Conservation (phyloP, 2,888 invertebrate genomes). For the Kuschelorhynchus macadamiae region DNA sequence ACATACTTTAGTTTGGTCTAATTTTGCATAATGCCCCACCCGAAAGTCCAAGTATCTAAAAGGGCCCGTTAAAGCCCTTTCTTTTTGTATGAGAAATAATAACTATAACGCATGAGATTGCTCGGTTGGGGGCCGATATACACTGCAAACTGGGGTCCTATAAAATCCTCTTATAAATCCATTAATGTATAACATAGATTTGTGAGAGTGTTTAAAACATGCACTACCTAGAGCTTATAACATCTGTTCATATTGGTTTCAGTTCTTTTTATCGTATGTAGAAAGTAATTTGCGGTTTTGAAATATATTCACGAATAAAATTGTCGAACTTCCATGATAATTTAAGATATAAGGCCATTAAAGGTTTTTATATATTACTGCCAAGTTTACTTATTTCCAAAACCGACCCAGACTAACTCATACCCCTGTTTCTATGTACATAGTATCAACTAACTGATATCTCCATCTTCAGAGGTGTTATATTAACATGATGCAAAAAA, state of each 20-base stretch:
- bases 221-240: neutral
- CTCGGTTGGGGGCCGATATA: slow-evolving; percentile 45
- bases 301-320: neutral
- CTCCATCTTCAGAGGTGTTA: no score
- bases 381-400: no score
- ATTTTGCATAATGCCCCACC: slow-evolving; percentile 51
- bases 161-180: slow-evolving; percentile 50
- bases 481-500: no score
- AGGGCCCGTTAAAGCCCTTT: slow-evolving; percentile 35
- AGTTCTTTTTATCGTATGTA: neutral
- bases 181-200: slow-evolving; percentile 39
- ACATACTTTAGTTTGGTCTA: slow-evolving; percentile 30
- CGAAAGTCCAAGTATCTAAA: slow-evolving; percentile 36
- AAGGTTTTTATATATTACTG: no score
- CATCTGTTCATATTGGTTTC: slow-evolving; percentile 17
- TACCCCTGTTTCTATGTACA: no score
- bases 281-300: slow-evolving; percentile 2
- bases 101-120: slow-evolving; percentile 48
- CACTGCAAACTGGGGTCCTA: slow-evolving; percentile 30
- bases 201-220: slow-evolving; percentile 37
- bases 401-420: no score
- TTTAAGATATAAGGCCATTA: neutral
- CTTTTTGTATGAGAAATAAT: slow-evolving; percentile 42
- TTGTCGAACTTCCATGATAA: neutral
- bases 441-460: no score